A percentile compares a stretch with the other conserved stretches of the same genome.
Conservation (phyloP, 1,140 invertebrate genomes). For the Sitobion miscanthi region DNA sequence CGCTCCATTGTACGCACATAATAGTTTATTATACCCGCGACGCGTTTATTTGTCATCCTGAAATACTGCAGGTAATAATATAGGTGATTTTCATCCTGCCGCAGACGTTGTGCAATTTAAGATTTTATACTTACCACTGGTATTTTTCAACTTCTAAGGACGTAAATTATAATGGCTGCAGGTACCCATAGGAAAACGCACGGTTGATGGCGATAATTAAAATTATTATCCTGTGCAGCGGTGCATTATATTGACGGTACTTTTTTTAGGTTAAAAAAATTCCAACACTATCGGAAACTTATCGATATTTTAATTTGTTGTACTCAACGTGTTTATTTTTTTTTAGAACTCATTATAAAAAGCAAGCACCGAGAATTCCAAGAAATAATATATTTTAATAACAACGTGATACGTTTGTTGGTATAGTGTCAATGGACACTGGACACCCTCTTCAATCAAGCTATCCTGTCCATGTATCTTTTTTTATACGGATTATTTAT, state of each 20-base stretch:
- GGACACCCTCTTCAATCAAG: no score
- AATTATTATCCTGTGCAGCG: background rate
- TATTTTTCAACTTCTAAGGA: constrained; percentile 8
- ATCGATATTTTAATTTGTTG: background rate
- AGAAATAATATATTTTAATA: no score
- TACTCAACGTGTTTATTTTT: background rate
- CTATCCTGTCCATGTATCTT: no score
- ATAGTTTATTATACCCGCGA: background rate
- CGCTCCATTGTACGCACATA: background rate
- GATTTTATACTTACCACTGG: background rate
- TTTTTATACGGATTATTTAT: no score
- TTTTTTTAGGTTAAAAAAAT: background rate
- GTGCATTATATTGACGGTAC: background rate
- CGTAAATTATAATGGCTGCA: background rate
- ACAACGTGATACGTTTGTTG: no score
- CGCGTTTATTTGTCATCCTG: background rate
- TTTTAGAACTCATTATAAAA: background rate
- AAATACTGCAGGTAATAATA: background rate
- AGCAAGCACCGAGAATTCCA: background rate
- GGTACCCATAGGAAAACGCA: background rate
- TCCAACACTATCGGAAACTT: background rate
- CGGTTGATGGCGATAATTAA: background rate
- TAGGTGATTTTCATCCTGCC: background rate
- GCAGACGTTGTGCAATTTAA: background rate
- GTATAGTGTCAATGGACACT: no score